Percentiles rank a stretch among this genome's conserved stretches.
Evolutionary conservation across 1,140 invertebrate species (phyloP).

Genomic region (Latrodectus geometricus): DNA sequence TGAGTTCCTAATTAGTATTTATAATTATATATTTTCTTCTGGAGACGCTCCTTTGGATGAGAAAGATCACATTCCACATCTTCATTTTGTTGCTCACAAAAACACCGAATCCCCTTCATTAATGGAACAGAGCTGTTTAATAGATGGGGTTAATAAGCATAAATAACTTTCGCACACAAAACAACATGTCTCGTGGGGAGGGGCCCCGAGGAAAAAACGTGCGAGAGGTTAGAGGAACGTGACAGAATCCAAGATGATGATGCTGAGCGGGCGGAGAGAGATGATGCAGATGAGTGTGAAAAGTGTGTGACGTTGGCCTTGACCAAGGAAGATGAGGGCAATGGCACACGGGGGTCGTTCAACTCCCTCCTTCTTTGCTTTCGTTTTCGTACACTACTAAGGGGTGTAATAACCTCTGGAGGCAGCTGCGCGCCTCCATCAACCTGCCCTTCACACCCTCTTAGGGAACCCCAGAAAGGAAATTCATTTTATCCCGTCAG

Average conservation of each 20-base stretch:
- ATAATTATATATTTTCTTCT: too few relatives aligned
- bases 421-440: slow-evolving; percentile 14
- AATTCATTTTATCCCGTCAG: background rate
- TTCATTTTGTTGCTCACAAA: too few relatives aligned
- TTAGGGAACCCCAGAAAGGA: background rate
- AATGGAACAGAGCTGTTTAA: too few relatives aligned
- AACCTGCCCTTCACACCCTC: slow-evolving; percentile 24
- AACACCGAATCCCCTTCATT: too few relatives aligned
- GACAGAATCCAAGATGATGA: background rate
- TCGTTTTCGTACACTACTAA: slow-evolving; percentile 24
- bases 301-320: slow-evolving; percentile 49
- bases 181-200: too few relatives aligned
- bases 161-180: too few relatives aligned
- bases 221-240: background rate
- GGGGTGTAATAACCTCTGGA: slow-evolving; percentile 38
- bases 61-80: too few relatives aligned
- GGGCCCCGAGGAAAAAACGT: too few relatives aligned
- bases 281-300: slow-evolving; percentile 1
- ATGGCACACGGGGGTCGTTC: slow-evolving; percentile 54
- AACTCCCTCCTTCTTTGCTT: slow-evolving; percentile 49
- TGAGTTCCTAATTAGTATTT: too few relatives aligned
- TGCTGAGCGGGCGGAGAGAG: background rate
- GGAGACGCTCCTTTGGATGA: too few relatives aligned
- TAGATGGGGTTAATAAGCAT: too few relatives aligned
- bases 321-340: slow-evolving; percentile 56